phyloP scores from a whole-genome alignment of 2,113 vertebrate species.

The Neolamprologus tretocephalus region DNA sequence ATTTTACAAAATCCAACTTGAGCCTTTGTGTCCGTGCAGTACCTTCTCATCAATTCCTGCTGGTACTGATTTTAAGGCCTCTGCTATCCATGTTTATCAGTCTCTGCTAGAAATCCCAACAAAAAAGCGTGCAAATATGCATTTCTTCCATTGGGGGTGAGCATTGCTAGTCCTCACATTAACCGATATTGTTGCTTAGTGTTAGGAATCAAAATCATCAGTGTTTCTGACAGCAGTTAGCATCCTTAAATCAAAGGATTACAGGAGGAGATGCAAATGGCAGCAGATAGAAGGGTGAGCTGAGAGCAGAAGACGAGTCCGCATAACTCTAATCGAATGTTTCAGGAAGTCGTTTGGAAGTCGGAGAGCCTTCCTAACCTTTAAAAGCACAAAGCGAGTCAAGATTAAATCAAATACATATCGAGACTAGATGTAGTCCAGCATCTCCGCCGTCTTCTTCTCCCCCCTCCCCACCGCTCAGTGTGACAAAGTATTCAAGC shows the following conservation, averaged over 20 bases:
- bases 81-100: not conserved
- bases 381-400: constrained; percentile 37
- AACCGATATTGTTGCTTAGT: not conserved
- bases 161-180: not conserved
- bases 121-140: not conserved
- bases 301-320: not conserved
- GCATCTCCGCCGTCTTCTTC: not conserved
- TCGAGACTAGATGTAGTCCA: not conserved
- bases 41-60: not conserved
- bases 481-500: not conserved
- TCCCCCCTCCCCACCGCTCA: not conserved
- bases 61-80: not conserved
- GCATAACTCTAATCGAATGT: not conserved
- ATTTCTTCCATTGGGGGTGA: not conserved
- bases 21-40: not conserved
- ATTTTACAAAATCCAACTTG: not conserved
- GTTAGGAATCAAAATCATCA: not conserved
- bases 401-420: not conserved
- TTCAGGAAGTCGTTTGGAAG: not conserved
- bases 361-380: not conserved
- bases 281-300: not conserved
- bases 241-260: not conserved
- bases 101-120: not conserved
- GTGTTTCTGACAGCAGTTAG: not conserved
- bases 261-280: not conserved